Evolutionary conservation across 2,888 invertebrate species (phyloP), one percentile per base, ranked within the genome.

Genomic region (Aquatica leii): DNA sequence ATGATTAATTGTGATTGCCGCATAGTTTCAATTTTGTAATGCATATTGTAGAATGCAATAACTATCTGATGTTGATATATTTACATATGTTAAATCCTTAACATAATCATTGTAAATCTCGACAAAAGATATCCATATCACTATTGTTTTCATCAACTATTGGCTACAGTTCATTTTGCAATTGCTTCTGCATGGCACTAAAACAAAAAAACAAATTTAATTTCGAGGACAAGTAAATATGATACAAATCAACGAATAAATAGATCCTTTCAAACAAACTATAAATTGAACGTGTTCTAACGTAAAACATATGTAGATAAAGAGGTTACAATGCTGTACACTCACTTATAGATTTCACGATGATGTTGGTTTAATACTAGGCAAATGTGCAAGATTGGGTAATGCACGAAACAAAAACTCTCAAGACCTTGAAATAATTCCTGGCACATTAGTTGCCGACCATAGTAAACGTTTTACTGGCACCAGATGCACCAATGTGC

Each of bases 91-190:
- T 15, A 85, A 61, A 76, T 85, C 84, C 82, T 86, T 86, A 0
- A 87, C 84, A 78, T 84, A 86, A 0, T 97, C 97, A 78, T 97
- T 97, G 80, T 97, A 96, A 43, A 97, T 91, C 80, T 97, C 96
- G 0, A 90, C 89, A 81, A 93, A 95, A 0, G 95, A 94, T 14
- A 97, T 86, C 95, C 95, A 78, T 76, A 17, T 80, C 77, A 1
- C 31, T 37, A 12, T 54, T 12, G 31, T 59, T 50, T 20, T 48
- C 59, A 2, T 15, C 35, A 20, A 63, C 35, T n/a, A 14, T 9
- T 9, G 50, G 59, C 9, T 41, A 54, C 1, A 46, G 35, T 40
- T 66, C 59, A 1, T 58, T 9, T 34, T 51, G 54, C 1, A 62
- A 12, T 35, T 54, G 41, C 18, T 58, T 14, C 46, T 62, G 58